A percentile compares a stretch with the other conserved stretches of the same genome.
These are phyloP conservation scores for Rhadinocentrus ornatus DNA, from an alignment of 2,797 vertebrate species.

Conservation along the genomic window DNA sequence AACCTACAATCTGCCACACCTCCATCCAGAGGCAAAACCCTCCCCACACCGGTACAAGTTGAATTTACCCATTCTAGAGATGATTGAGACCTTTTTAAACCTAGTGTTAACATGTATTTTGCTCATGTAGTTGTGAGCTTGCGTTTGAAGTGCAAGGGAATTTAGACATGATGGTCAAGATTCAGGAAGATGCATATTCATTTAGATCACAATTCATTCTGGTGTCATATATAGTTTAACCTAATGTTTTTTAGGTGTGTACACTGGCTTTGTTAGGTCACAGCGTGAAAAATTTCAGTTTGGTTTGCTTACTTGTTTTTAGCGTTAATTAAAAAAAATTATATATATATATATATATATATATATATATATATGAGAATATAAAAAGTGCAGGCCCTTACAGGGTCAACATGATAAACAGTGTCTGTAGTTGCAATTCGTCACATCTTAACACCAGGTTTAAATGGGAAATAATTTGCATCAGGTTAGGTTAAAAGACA, in stretches of 20 bases:
- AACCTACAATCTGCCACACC: slow-evolving; percentile 88
- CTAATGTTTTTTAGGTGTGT: slow-evolving; percentile 32
- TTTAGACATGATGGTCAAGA: slow-evolving; percentile 36
- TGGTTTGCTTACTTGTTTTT: slow-evolving; percentile 21
- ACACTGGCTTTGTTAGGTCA: slow-evolving; percentile 28
- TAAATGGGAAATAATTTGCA: slow-evolving; percentile 42
- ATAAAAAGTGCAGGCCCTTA: neutral
- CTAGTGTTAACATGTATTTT: slow-evolving; percentile 59
- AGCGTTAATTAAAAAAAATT: slow-evolving; percentile 7
- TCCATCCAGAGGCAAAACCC: slow-evolving; percentile 96
- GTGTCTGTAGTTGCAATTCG: neutral
- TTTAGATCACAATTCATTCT: slow-evolving; percentile 38
- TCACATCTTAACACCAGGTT: slow-evolving; percentile 60
- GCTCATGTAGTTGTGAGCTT: slow-evolving; percentile 38
- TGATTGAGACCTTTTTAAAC: slow-evolving; percentile 55
- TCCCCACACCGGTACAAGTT: slow-evolving; percentile 92
- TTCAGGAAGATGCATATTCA: slow-evolving; percentile 40
- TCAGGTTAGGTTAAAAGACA: slow-evolving; percentile 21
- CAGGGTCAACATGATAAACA: neutral
- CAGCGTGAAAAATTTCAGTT: slow-evolving; percentile 28
- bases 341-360: too few species aligned
- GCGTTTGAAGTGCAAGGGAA: slow-evolving; percentile 43
- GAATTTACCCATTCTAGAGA: slow-evolving; percentile 81
- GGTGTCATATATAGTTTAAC: slow-evolving; percentile 32
- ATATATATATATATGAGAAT: too few species aligned